Base-by-base conservation (phyloP, 92 coral and sea anemone species). In the Porites divaricata region DNA sequence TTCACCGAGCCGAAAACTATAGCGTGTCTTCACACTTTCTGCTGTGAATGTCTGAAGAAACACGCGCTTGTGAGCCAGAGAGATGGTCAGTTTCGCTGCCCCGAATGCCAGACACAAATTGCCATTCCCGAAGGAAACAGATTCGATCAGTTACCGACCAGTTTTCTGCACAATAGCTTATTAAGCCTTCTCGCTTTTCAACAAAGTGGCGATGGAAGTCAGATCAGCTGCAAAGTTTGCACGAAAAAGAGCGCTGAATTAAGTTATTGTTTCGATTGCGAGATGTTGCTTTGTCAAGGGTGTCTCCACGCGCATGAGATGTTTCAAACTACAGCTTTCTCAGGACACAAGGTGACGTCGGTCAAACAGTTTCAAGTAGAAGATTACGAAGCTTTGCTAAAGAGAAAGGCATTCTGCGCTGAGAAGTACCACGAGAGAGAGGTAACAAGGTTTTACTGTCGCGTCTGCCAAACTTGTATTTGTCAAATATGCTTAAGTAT, bases 21-120 rank as follows among this genome's bases (percentile, higher is more conserved):
- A 13, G 67, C 81, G 2, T 76, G 83, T 75, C 75, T 81, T 22
- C 90, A 87, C 59, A 81, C 71, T 25, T 87, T 74, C 25, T 87
- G 90, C 58, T 79, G 67, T 9, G 66, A 87, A 26, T 80, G 90
- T 57, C 24, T 87, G 71, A 58, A 22, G 58, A 62, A 63, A 61
- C 81, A 77, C 16, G 81, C 41, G 50, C 22, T 66, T 41, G 26
- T n/a, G 12, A 77, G 81, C 28, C 81, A 77, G 24, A 63, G 16
- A 41, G n/a, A 62, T 1, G 81, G 81, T 21, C 22, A 45, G 20
- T 77, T 41, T 20, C 81, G 57, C 1, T 77, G 81, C 19, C 81
- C 81, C 10, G 81, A 77, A 13, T 77, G 81, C 16, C 71, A 48
- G 25, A 70, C 81, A 3, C 59, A 13, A 20, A 77, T 77, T 1